Percentiles rank a stretch among this genome's conserved stretches.
Conservation (phyloP, 2,113 vertebrate species). For the Hemibagrus wyckioides region DNA sequence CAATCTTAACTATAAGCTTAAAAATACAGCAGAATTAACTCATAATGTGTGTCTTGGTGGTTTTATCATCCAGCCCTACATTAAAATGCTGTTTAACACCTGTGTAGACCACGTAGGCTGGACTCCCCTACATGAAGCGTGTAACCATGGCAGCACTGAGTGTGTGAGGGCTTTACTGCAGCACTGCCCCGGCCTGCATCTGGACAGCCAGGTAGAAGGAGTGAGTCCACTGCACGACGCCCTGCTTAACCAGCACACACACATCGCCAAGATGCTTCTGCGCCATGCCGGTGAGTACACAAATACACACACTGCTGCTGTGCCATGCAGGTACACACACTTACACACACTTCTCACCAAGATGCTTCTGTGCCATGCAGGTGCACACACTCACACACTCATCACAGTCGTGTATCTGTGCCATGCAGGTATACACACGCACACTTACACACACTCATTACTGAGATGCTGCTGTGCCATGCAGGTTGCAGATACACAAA, state of each 20-base stretch:
- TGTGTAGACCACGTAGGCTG: slow-evolving; percentile 90
- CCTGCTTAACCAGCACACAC: slow-evolving; percentile 83
- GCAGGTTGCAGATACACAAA: no score
- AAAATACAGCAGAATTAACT: neutral
- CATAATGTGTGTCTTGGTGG: neutral
- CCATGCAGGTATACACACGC: slow-evolving; percentile 75
- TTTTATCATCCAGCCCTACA: neutral
- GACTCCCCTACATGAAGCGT: slow-evolving; percentile 97
- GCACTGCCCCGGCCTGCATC: slow-evolving; percentile 82
- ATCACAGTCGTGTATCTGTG: slow-evolving; percentile 88
- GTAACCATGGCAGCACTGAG: slow-evolving; percentile 91
- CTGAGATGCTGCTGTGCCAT: no score
- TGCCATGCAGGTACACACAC: slow-evolving; percentile 20
- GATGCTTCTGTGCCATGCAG: slow-evolving; percentile 83
- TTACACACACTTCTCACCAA: slow-evolving; percentile 74
- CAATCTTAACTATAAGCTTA: neutral
- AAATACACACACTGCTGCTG: neutral
- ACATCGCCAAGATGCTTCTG: slow-evolving; percentile 90
- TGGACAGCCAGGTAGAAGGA: slow-evolving; percentile 87
- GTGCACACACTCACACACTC: slow-evolving; percentile 59
- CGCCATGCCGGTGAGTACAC: slow-evolving; percentile 82
- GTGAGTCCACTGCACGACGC: slow-evolving; percentile 93
- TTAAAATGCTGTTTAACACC: neutral
- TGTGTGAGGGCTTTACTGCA: slow-evolving; percentile 89
- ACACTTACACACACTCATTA: neutral